These are phyloP conservation scores for Rhagologus leucostigma DNA, from an alignment of 2,113 vertebrate species.

Conservation along the genomic window DNA sequence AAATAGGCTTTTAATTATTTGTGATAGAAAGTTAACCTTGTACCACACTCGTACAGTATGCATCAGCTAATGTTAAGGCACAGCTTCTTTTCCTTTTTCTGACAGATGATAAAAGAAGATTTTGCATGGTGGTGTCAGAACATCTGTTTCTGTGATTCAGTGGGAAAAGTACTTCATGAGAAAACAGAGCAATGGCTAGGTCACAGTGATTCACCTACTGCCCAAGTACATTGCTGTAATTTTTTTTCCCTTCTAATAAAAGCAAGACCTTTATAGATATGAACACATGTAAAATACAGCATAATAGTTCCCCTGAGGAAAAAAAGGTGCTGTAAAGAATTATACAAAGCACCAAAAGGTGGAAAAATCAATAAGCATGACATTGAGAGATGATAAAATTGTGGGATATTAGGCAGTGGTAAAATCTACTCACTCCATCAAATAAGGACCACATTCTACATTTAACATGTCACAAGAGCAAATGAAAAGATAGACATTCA, in stretches of 20 bases:
- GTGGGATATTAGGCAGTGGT: neutral
- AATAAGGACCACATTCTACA: neutral
- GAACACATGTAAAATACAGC: conserved; percentile 40
- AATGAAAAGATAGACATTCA: neutral
- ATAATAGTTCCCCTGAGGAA: conserved; percentile 2
- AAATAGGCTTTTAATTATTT: conserved; percentile 9
- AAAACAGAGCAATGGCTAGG: conserved; percentile 65
- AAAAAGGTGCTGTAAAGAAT: conserved; percentile 23
- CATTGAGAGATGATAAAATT: conserved; percentile 44
- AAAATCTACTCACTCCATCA: conserved; percentile 9
- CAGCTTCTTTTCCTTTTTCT: conserved; percentile 65
- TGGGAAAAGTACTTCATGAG: conserved; percentile 78
- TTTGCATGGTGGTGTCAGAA: conserved; percentile 75
- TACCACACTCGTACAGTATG: neutral
- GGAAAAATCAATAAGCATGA: conserved; percentile 8
- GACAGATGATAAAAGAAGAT: conserved; percentile 72
- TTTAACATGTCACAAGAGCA: neutral
- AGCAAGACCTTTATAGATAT: conserved; percentile 49
- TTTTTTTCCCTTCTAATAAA: conserved; percentile 43
- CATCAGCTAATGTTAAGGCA: neutral
- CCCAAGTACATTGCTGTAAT: conserved; percentile 31
- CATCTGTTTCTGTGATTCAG: conserved; percentile 82
- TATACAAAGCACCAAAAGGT: neutral
- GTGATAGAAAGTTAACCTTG: conserved; percentile 31
- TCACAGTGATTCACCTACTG: conserved; percentile 69